These are phyloP conservation scores for Glareola pratincola DNA, from an alignment of 2,113 vertebrate genomes.

Conservation along the genomic window DNA sequence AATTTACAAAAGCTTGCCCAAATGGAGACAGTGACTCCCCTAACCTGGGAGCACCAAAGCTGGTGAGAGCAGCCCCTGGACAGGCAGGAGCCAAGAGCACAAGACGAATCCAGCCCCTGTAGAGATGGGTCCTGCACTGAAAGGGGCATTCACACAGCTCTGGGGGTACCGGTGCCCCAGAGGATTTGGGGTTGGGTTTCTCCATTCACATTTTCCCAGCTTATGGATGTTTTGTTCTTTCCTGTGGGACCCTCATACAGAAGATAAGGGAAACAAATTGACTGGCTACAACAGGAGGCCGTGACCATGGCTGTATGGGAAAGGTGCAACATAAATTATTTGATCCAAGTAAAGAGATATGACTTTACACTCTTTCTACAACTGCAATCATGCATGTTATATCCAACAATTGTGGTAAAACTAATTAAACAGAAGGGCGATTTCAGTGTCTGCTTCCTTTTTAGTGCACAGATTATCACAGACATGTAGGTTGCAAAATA, in stretches of 20 bases:
- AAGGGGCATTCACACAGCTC: neutral
- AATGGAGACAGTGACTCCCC: neutral
- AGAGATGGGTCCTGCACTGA: rapidly evolving
- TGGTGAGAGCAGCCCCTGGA: neutral
- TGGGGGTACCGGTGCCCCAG: neutral
- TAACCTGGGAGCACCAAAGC: rapidly evolving
- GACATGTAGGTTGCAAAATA: neutral
- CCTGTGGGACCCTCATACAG: neutral
- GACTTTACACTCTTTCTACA: neutral
- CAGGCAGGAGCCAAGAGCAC: neutral
- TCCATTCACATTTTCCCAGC: neutral
- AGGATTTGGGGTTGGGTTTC: neutral
- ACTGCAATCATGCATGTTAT: neutral
- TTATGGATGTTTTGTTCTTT: neutral
- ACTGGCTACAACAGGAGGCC: neutral
- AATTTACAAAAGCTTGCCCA: neutral
- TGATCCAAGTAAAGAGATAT: neutral
- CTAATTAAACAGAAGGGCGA: neutral
- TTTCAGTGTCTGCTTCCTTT: neutral
- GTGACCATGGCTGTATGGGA: neutral
- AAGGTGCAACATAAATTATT: neutral
- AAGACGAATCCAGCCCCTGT: neutral
- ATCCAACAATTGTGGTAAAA: neutral
- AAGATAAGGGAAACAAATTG: neutral
- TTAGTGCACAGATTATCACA: neutral